Percentiles rank a stretch among this genome's conserved stretches.
Evolutionary conservation across 2,113 vertebrate genomes (phyloP).

Genomic region (Symphodus melops): DNA sequence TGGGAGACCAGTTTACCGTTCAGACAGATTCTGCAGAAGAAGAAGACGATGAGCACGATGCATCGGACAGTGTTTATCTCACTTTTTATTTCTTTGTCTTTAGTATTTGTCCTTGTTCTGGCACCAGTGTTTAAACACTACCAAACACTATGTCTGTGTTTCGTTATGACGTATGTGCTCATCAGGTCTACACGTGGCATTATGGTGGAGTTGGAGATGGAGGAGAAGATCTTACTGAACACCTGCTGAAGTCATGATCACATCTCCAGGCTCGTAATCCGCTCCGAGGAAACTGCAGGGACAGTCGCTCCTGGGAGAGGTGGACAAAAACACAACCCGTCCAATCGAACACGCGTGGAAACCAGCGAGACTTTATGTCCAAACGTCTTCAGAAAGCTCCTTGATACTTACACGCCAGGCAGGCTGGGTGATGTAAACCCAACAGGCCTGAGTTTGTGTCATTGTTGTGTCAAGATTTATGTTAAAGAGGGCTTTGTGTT

Average conservation of each 20-base stretch:
- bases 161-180: no score
- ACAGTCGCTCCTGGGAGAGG: constrained; percentile 87
- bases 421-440: neutral
- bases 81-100: no score
- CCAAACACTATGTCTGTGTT: no score
- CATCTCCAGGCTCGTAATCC: constrained; percentile 92
- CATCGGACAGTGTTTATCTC: no score
- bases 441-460: constrained; percentile 4
- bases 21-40: constrained; percentile 87
- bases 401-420: neutral
- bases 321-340: neutral
- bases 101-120: no score
- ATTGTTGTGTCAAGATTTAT: constrained; percentile 14
- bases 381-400: neutral
- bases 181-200: no score
- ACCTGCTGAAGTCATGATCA: constrained; percentile 90
- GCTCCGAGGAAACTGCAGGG: constrained; percentile 93
- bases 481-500: constrained; percentile 33
- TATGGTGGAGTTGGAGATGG: neutral
- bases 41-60: neutral
- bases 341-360: neutral
- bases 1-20: constrained; percentile 91
- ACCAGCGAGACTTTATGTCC: neutral
- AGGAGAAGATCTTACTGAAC: constrained; percentile 88
- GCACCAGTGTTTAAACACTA: no score